These are phyloP conservation scores for Amaurobius ferox DNA, from an alignment of 2,888 invertebrate species.

Conservation along the genomic window DNA sequence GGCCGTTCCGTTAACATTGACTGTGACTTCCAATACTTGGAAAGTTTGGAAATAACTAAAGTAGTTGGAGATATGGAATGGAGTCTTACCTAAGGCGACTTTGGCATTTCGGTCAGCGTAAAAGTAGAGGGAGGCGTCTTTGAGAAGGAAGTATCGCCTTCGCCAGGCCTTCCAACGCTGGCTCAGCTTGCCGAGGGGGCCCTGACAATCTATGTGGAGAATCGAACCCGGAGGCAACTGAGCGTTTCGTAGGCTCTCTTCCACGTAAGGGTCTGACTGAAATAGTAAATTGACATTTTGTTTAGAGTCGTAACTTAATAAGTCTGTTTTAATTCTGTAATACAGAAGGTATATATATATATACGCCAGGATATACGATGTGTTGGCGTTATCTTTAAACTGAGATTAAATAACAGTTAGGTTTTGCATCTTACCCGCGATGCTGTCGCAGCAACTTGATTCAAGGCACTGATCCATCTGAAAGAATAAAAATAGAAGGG, in stretches of 20 bases:
- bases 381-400: no score
- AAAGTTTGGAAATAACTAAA: no score
- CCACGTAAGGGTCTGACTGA: slow-evolving; percentile 84
- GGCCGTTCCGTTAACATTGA: no score
- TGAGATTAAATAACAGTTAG: no score
- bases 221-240: slow-evolving; percentile 86
- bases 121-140: slow-evolving; percentile 96
- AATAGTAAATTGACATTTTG: no score
- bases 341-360: no score
- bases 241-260: slow-evolving; percentile 87
- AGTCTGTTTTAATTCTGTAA: no score
- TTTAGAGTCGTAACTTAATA: no score
- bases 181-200: slow-evolving; percentile 90
- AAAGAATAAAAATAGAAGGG: slow-evolving; percentile 20
- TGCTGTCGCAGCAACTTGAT: slow-evolving; percentile 86
- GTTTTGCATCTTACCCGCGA: slow-evolving; percentile 82
- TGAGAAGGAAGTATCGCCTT: slow-evolving; percentile 93
- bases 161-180: slow-evolving; percentile 89
- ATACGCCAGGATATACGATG: no score
- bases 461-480: slow-evolving; percentile 86
- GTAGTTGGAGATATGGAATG: not conserved
- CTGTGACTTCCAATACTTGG: no score
- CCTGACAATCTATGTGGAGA: slow-evolving; percentile 91
- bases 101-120: slow-evolving; percentile 92
- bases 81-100: slow-evolving; percentile 87